A percentile compares a stretch with the other conserved stretches of the same genome.
phyloP scores from a whole-genome alignment of 2,888 invertebrate species.

The Ellobium chinense region DNA sequence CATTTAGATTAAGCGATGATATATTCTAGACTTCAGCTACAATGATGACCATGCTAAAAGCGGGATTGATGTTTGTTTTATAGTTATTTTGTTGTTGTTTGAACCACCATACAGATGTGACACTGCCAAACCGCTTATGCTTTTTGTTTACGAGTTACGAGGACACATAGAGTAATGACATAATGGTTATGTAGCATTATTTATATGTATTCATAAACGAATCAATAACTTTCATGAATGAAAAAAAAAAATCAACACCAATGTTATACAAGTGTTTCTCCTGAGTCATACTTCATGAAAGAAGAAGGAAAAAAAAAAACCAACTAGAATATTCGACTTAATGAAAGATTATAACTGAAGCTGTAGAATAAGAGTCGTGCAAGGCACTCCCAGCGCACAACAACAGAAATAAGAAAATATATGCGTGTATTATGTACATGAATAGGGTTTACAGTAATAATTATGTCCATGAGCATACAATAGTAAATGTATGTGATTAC shows the following conservation, averaged over 20 bases:
- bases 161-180: no score
- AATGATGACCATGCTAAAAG: no score
- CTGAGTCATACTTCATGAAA: not conserved
- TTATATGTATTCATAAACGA: no score
- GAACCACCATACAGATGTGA: no score
- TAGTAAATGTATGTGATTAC: not conserved
- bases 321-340: not conserved
- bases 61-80: no score
- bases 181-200: no score
- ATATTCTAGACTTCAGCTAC: no score
- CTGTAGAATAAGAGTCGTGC: slow-evolving; percentile 24
- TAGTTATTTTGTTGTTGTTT: no score
- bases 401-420: slow-evolving; percentile 36
- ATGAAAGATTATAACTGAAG: slow-evolving; percentile 11
- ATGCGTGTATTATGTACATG: slow-evolving; percentile 25
- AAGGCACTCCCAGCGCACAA: slow-evolving; percentile 45
- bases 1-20: not conserved
- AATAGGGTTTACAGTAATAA: slow-evolving; percentile 13
- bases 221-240: not conserved
- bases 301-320: slow-evolving; percentile 8
- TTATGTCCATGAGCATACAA: not conserved
- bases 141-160: no score
- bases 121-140: no score
- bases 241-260: not conserved
- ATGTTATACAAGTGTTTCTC: not conserved